Evolutionary conservation across 2,797 vertebrate genomes (phyloP), one percentile per base, ranked within the genome.

Genomic region (Chaetophractus vellerosus): DNA sequence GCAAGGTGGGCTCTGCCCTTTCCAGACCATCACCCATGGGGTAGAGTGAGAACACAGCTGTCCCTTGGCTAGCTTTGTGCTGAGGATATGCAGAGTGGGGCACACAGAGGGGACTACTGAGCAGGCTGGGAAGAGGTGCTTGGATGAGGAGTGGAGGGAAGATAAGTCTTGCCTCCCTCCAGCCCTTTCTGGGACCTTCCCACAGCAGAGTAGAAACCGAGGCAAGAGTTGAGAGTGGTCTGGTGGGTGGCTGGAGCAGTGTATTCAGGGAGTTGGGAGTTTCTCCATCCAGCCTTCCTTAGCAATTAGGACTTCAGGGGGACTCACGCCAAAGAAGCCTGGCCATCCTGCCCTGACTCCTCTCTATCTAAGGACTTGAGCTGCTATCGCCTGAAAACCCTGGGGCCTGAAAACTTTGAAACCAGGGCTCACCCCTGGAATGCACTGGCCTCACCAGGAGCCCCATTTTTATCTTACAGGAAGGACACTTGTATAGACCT

Each of bases 371-470:
- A 90, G 74, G 90, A 59, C 48, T 91, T 2, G 38, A 80, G 76
- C 71, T 68, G 90, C 55, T 79, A 72, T 88, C 68, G 81, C 36
- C 63, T 41, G 92, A 94, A 95, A 89, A 79, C 38, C 50, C 19
- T 8, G 4, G 61, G 63, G 45, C 84, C 81, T 66, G 79, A 64
- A 5, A 68, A 21, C 69, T 79, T 94, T 74, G 59, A 69, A 84
- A 38, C 48, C 45, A 28, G 87, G 26, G 48, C 19, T 21, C 23
- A 9, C 38, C 28, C 52, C 87, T 38, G 86, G 55, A 72, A 33
- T 23, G 66, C 48, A 11, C 19, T 14, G 19, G 82, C 68, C 81
- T 72, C 64, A 15, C 94, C 87, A 87, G 78, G 80, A 90, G 21
- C 75, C 86, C 90, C 55, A 59, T n/a, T 79, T 38, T 66, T n/a